These are phyloP conservation scores for Labeo catla DNA, from an alignment of 2,113 vertebrate species.

Conservation along the genomic window DNA sequence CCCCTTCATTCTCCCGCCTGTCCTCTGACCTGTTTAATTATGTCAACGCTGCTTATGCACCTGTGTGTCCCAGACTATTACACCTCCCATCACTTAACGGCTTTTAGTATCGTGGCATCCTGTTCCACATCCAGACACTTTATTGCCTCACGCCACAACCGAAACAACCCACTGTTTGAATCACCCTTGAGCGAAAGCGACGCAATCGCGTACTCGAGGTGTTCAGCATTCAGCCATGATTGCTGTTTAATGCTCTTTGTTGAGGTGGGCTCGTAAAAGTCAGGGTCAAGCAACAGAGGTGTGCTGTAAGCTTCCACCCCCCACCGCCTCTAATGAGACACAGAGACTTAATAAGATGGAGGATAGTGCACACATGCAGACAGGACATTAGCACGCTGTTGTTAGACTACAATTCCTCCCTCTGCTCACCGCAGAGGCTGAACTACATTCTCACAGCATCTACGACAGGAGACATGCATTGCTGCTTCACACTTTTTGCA, in stretches of 20 bases:
- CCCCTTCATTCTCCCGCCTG: conserved; percentile 52
- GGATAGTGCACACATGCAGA: conserved; percentile 22
- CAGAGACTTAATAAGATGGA: conserved; percentile 43
- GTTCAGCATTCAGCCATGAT: conserved; percentile 18
- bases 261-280: conserved; percentile 49
- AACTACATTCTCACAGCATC: neutral
- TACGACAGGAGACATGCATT: neutral
- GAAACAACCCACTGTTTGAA: conserved; percentile 41
- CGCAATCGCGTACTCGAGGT: conserved; percentile 22
- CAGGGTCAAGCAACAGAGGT: conserved; percentile 38
- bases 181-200: neutral
- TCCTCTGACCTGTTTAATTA: conserved; percentile 63
- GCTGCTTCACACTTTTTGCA: neutral
- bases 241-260: conserved; percentile 35
- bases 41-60: conserved; percentile 51
- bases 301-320: conserved; percentile 16
- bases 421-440: neutral
- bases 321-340: conserved; percentile 37
- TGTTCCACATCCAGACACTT: conserved; percentile 47
- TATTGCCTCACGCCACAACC: conserved; percentile 20
- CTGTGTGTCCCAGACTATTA: conserved; percentile 60
- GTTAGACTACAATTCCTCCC: neutral
- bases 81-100: conserved; percentile 44
- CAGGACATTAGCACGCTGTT: neutral
- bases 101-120: conserved; percentile 36